Conservation (phyloP, 2,113 vertebrate genomes). For the Pycnonotus jocosus region DNA sequence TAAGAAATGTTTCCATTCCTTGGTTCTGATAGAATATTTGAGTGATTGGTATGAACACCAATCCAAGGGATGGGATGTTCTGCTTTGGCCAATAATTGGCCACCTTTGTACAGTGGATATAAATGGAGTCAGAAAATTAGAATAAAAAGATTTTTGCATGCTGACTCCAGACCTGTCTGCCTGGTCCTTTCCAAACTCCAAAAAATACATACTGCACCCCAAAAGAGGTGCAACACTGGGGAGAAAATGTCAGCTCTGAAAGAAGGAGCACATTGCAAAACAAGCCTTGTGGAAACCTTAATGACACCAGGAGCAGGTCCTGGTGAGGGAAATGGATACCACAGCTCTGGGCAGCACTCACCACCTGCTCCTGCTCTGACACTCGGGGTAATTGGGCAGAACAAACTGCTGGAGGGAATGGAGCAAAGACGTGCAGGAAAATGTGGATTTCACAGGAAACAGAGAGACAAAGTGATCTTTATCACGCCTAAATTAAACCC, state of each 20-base stretch:
- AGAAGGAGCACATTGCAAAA: neutral
- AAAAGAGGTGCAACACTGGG: too few relatives aligned
- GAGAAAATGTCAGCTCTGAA: neutral
- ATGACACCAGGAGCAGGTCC: neutral
- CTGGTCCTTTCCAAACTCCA: too few relatives aligned
- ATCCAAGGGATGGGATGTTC: too few relatives aligned
- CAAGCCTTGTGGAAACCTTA: neutral
- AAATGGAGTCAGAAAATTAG: too few relatives aligned
- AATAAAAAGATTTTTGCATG: too few relatives aligned
- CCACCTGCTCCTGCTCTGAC: neutral
- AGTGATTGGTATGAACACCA: too few relatives aligned
- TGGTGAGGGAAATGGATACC: neutral
- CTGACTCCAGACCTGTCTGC: too few relatives aligned
- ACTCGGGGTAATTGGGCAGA: neutral
- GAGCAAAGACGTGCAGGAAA: neutral
- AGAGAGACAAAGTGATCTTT: neutral
- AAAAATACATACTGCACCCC: too few relatives aligned
- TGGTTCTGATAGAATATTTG: too few relatives aligned
- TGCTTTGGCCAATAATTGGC: too few relatives aligned
- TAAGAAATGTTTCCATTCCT: too few relatives aligned
- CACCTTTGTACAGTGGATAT: too few relatives aligned
- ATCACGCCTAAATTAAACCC: neutral
- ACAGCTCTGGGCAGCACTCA: neutral
- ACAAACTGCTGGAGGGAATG: neutral
- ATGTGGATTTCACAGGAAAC: neutral